Evolutionary conservation across 2,797 vertebrate genomes (phyloP).

Genomic region (Xyrichtys novacula): DNA sequence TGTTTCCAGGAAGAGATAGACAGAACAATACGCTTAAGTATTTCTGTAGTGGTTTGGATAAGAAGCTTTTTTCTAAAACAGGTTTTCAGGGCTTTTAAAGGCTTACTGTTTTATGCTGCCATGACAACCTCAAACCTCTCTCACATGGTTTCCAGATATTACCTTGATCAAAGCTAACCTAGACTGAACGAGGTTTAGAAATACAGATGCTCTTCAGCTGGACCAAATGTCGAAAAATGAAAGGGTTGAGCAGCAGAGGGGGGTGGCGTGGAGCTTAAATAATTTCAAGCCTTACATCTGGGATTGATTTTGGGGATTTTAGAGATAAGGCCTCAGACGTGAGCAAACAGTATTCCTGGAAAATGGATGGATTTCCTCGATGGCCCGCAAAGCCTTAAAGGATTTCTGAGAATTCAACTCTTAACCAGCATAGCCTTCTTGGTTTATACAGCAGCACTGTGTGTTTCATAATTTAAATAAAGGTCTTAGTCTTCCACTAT

Average conservation of each 20-base stretch:
- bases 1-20: neutral
- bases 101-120: constrained; percentile 3
- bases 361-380: constrained; percentile 50
- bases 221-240: constrained; percentile 21
- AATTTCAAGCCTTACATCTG: constrained; percentile 59
- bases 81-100: neutral
- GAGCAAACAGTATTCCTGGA: constrained; percentile 53
- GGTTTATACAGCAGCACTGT: constrained; percentile 21
- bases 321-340: constrained; percentile 47
- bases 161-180: constrained; percentile 2
- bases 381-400: constrained; percentile 19
- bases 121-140: neutral
- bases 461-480: constrained; percentile 12
- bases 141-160: constrained; percentile 10
- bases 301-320: constrained; percentile 64
- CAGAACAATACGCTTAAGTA: neutral
- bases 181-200: constrained; percentile 36
- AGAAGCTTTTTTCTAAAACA: neutral
- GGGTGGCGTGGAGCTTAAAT: constrained; percentile 17
- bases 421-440: neutral
- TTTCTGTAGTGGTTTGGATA: neutral
- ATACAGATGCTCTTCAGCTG: constrained; percentile 31
- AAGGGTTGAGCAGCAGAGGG: neutral
- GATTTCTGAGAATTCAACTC: constrained; percentile 41
- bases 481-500: constrained; percentile 13